Evolutionary conservation across 2,888 invertebrate genomes (phyloP).

Genomic region (Caenorhabditis becei): DNA sequence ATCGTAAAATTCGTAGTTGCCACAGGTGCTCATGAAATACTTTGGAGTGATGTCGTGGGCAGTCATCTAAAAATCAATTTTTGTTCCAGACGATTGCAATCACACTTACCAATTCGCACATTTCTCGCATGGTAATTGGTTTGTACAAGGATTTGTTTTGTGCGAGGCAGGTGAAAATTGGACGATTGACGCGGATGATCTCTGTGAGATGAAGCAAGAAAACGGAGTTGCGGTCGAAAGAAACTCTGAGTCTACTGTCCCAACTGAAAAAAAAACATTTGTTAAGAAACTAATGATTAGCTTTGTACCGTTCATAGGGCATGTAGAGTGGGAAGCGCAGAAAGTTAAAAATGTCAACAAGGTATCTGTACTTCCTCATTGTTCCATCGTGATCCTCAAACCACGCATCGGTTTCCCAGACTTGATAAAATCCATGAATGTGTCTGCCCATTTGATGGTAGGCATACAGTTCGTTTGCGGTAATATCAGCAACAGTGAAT

Average conservation of each 20-base stretch:
- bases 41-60: neutral
- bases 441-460: constrained; percentile 41
- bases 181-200: constrained; percentile 7
- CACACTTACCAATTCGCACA: constrained; percentile 11
- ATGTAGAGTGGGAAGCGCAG: constrained; percentile 34
- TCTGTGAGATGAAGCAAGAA: constrained; percentile 43
- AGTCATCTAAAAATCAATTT: neutral
- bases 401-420: neutral
- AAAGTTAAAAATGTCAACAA: constrained; percentile 44
- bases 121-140: constrained; percentile 1
- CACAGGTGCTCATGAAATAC: constrained; percentile 1
- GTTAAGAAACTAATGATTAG: neutral
- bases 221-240: constrained; percentile 13
- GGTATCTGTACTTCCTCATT: constrained; percentile 12
- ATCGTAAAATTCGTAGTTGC: constrained; percentile 11
- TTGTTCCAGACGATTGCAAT: neutral
- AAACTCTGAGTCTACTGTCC: constrained; percentile 26
- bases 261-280: constrained; percentile 19
- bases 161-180: constrained; percentile 13
- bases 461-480: neutral
- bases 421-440: constrained; percentile 53
- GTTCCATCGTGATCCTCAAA: neutral
- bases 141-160: neutral
- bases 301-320: constrained; percentile 7
- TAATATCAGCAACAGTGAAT: neutral